A percentile compares a stretch with the other conserved stretches of the same genome.
These are phyloP conservation scores for Saturnia pavonia DNA, from an alignment of 2,888 invertebrate species.

Conservation along the genomic window DNA sequence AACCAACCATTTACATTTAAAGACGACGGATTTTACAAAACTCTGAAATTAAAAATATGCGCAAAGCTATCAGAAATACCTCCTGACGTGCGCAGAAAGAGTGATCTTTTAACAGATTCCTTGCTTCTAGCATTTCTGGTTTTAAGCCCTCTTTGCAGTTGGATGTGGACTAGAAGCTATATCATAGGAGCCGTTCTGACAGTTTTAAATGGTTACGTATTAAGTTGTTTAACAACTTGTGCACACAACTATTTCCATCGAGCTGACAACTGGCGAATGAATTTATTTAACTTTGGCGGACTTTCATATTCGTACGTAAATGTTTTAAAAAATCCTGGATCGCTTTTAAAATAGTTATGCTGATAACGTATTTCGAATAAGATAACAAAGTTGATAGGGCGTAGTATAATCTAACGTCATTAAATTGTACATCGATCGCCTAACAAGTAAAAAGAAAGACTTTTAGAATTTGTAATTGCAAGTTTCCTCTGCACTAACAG, in stretches of 20 bases:
- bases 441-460: neutral
- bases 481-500: neutral
- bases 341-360: neutral
- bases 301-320: slow-evolving; percentile 81
- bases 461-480: neutral
- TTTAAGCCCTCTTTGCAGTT: slow-evolving; percentile 53
- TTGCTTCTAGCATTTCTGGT: slow-evolving; percentile 51
- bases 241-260: slow-evolving; percentile 92
- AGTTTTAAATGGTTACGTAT: slow-evolving; percentile 45
- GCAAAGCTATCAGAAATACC: slow-evolving; percentile 80
- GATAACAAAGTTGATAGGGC: neutral
- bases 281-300: slow-evolving; percentile 86
- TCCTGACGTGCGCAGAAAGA: slow-evolving; percentile 52
- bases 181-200: slow-evolving; percentile 51
- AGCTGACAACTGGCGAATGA: slow-evolving; percentile 90
- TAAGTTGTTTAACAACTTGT: slow-evolving; percentile 75
- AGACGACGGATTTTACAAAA: slow-evolving; percentile 89
- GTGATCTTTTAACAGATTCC: slow-evolving; percentile 57
- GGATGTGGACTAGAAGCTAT: slow-evolving; percentile 52
- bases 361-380: neutral
- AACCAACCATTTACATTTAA: slow-evolving; percentile 88
- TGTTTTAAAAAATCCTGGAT: neutral
- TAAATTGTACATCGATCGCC: neutral
- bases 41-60: slow-evolving; percentile 83
- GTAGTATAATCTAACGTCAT: neutral